Evolutionary conservation across 2,797 vertebrate genomes (phyloP), one percentile per base, ranked within the genome.

Genomic region (Orientallactaga sibirica): DNA sequence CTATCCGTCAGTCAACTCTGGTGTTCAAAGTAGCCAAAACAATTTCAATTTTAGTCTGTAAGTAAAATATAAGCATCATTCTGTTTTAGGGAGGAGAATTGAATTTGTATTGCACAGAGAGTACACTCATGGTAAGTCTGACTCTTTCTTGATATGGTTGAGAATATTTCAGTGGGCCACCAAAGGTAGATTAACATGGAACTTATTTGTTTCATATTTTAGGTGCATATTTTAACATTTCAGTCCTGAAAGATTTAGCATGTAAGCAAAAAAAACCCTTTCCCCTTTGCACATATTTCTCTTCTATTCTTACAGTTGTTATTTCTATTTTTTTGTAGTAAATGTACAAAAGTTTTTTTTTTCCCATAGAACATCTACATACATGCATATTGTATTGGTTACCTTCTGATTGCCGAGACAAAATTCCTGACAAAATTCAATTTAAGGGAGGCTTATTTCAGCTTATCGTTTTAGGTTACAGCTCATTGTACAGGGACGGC

Each of bases 81-180:
- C 79, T 79, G 48, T 78, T 58, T 77, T 48, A 7, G 75, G 75
- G 73, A 77, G 68, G 62, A 84, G 43, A 27, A 55, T 86, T 89
- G 73, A 55, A 18, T 73, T 71, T 83, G 73, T 33, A n/a, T 67
- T 89, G 19, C 27, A 43, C 86, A 29, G 18, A 89, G 10, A 52
- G 90, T 76, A 77, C 7, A 84, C 7, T 8, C 67, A 52, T n/a
- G 29, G 27, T 16, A 75, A 25, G 24, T 79, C 76, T 29, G 67
- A 83, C 11, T 27, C 62, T 90, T 96, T 87, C n/a, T 89, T 41
- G 78, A 93, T 86, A 61, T 67, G 52, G 87, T 66, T 8, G 27
- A 48, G 48, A 61, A 77, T 43, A 48, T 83, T 82, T 91, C 48
- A 83, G 48, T 48, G 76, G 66, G 82, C 33, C n/a, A 66, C 3